phyloP scores from a whole-genome alignment of 2,888 invertebrate genomes.

The Allophyes oxyacanthae region DNA sequence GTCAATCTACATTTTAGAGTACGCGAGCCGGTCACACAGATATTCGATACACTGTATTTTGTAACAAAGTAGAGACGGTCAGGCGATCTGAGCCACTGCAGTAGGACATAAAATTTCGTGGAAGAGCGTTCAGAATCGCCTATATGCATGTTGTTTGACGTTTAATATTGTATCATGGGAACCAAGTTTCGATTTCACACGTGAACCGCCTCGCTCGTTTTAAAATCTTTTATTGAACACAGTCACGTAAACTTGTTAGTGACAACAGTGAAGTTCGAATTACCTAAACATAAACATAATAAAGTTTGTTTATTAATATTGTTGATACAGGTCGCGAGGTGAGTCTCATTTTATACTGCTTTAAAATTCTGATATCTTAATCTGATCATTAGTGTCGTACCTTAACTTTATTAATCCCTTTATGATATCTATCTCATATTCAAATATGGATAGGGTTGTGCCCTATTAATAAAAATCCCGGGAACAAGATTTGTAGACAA shows the following conservation, averaged over 20 bases:
- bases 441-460: slow-evolving; percentile 26
- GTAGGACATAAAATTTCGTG: slow-evolving; percentile 76
- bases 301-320: slow-evolving; percentile 53
- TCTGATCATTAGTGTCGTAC: slow-evolving; percentile 40
- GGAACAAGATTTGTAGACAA: slow-evolving; percentile 1
- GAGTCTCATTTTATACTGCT: slow-evolving; percentile 30
- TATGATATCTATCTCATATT: slow-evolving; percentile 41
- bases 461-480: slow-evolving; percentile 32
- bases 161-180: slow-evolving; percentile 78
- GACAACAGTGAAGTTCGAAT: slow-evolving; percentile 54
- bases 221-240: slow-evolving; percentile 63
- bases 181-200: slow-evolving; percentile 75
- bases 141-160: slow-evolving; percentile 68
- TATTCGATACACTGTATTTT: slow-evolving; percentile 76
- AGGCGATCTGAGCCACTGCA: slow-evolving; percentile 76
- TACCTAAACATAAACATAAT: slow-evolving; percentile 53
- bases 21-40: slow-evolving; percentile 62
- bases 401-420: slow-evolving; percentile 23
- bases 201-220: slow-evolving; percentile 68
- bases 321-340: slow-evolving; percentile 30
- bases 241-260: slow-evolving; percentile 68
- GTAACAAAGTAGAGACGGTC: slow-evolving; percentile 70
- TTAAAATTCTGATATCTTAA: slow-evolving; percentile 43
- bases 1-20: slow-evolving; percentile 74
- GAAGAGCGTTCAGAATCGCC: slow-evolving; percentile 70